Conservation (phyloP, 2,888 invertebrate species). For the Crioceris asparagi region DNA sequence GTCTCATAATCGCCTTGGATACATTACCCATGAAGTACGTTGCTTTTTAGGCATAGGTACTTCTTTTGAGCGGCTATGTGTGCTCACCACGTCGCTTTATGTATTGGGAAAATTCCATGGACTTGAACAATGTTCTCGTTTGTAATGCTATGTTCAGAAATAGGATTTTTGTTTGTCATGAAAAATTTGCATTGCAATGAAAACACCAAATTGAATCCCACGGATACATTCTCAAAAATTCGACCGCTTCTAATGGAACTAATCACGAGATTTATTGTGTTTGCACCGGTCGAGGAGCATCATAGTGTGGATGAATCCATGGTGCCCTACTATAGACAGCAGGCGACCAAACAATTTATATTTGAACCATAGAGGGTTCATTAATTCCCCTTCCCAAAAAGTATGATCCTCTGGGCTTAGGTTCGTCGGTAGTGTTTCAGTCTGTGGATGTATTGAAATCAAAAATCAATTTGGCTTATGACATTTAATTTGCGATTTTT, state of each 20-base stretch:
- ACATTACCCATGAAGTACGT: too few relatives aligned
- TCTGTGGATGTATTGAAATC: constrained; percentile 4
- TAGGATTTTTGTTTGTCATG: too few relatives aligned
- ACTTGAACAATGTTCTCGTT: neutral
- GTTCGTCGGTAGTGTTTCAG: neutral
- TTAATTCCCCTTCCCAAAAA: constrained; percentile 5
- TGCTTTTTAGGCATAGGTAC: too few relatives aligned
- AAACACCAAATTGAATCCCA: neutral
- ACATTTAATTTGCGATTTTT: constrained; percentile 7
- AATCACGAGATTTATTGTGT: too few relatives aligned
- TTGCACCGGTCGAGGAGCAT: too few relatives aligned
- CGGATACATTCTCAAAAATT: too few relatives aligned
- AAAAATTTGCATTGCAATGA: too few relatives aligned
- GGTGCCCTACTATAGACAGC: neutral
- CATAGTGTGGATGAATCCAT: neutral
- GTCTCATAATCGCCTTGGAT: neutral
- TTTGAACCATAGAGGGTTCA: constrained; percentile 4
- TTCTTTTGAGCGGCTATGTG: neutral
- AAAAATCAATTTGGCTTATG: constrained; percentile 1
- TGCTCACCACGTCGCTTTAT: neutral
- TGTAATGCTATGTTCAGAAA: neutral
- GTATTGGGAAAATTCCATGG: neutral
- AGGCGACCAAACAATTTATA: constrained; percentile 9
- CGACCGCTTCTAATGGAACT: too few relatives aligned
- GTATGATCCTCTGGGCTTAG: neutral